Evolutionary conservation across 2,113 vertebrate genomes (phyloP).

Genomic region (Calyptommatus sinebrachiatus): DNA sequence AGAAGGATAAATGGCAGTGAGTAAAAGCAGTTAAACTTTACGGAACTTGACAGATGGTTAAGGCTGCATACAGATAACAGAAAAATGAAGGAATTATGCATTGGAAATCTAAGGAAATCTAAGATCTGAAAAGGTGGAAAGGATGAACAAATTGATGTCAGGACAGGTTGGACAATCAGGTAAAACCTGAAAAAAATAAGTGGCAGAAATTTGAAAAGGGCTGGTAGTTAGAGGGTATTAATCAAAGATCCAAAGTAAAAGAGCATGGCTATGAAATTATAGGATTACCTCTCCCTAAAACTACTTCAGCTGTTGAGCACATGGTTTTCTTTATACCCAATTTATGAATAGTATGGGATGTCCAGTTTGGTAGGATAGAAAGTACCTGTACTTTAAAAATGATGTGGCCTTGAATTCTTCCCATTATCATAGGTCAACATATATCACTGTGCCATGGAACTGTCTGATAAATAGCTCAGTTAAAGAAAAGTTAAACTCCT

Average conservation of each 20-base stretch:
- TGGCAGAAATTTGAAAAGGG: not conserved
- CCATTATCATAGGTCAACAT: not conserved
- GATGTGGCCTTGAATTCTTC: not conserved
- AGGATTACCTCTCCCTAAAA: not conserved
- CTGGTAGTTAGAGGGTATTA: not conserved
- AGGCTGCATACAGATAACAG: not conserved
- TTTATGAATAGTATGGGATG: not conserved
- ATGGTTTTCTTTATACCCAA: not conserved
- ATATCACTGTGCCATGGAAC: not conserved
- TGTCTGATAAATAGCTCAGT: not conserved
- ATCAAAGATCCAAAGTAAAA: not conserved
- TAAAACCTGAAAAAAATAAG: not conserved
- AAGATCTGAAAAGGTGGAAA: not conserved
- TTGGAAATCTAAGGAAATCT: no score
- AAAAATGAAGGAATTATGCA: not conserved
- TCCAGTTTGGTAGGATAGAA: not conserved
- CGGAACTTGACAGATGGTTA: not conserved
- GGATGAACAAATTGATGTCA: not conserved
- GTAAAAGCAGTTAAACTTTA: not conserved
- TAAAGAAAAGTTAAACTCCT: not conserved
- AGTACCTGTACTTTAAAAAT: not conserved
- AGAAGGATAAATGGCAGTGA: not conserved
- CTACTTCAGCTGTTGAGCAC: not conserved
- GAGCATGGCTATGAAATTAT: not conserved
- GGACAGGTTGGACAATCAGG: not conserved